These are phyloP conservation scores for Mesorhabditis spiculigera DNA, from an alignment of 2,888 invertebrate genomes.

Conservation along the genomic window DNA sequence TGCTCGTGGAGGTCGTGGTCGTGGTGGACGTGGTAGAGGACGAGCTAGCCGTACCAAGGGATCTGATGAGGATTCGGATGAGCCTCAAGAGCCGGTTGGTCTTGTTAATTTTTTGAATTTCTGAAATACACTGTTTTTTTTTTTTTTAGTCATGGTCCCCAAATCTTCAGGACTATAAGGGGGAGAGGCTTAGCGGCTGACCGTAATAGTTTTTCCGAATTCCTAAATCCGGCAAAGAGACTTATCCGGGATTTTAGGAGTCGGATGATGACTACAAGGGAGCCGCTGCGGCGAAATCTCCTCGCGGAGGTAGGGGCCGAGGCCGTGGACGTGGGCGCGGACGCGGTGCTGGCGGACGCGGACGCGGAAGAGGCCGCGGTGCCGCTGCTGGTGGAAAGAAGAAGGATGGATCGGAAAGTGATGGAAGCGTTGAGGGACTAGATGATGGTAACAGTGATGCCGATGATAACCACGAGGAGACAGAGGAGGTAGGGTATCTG, in stretches of 20 bases:
- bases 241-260: constrained; percentile 15
- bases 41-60: constrained; percentile 11
- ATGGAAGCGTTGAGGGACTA: constrained; percentile 36
- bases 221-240: no score
- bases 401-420: neutral
- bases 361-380: constrained; percentile 11
- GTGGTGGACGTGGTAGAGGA: constrained; percentile 23
- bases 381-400: neutral
- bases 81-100: neutral
- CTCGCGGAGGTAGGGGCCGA: no score
- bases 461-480: neutral
- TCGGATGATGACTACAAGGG: constrained; percentile 31
- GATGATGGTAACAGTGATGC: constrained; percentile 36
- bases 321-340: constrained; percentile 14
- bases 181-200: neutral
- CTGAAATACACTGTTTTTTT: neutral
- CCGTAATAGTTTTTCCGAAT: no score
- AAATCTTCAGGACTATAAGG: neutral
- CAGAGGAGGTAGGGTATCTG: neutral
- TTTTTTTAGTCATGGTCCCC: neutral
- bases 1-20: constrained; percentile 17
- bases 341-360: constrained; percentile 11
- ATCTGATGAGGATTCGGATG: constrained; percentile 13
- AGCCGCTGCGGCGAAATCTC: neutral
- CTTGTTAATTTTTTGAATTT: neutral